Conservation (phyloP, 2,797 vertebrate species). For the Pogoniulus pusillus region DNA sequence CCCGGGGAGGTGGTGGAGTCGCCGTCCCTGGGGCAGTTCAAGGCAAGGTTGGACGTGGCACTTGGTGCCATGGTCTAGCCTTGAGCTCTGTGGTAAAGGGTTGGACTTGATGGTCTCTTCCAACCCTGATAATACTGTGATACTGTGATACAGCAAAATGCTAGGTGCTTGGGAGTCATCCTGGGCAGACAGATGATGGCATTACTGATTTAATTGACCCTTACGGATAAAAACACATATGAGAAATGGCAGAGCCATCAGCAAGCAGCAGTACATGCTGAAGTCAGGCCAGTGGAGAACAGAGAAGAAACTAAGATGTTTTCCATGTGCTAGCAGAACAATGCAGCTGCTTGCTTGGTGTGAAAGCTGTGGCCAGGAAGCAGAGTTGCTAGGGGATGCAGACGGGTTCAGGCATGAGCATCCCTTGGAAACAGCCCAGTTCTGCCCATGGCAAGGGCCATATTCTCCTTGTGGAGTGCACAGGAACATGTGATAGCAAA, state of each 20-base stretch:
- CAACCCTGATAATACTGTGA: too few relatives aligned
- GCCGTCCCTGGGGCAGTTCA: too few relatives aligned
- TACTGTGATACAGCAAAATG: background rate
- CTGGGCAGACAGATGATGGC: background rate
- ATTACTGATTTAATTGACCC: slow-evolving; percentile 35
- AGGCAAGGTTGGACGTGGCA: too few relatives aligned
- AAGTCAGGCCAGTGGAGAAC: background rate
- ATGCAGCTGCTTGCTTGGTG: rapidly evolving
- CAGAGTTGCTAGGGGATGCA: background rate
- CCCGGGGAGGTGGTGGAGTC: too few relatives aligned
- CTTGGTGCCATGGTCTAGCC: too few relatives aligned
- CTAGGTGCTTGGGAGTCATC: background rate
- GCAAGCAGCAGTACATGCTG: background rate
- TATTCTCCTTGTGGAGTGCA: rapidly evolving
- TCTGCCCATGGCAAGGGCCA: background rate
- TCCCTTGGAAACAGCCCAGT: background rate
- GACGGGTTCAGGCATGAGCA: background rate
- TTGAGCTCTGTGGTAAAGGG: too few relatives aligned
- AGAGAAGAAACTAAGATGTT: background rate
- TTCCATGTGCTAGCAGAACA: background rate
- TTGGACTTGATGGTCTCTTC: too few relatives aligned
- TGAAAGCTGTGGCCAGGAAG: background rate
- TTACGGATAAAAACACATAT: background rate
- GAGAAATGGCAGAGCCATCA: background rate
- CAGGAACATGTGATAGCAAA: background rate